A percentile compares a stretch with the other conserved stretches of the same genome.
phyloP scores from a whole-genome alignment of 2,888 invertebrate species.

The Lepidonotus clava region DNA sequence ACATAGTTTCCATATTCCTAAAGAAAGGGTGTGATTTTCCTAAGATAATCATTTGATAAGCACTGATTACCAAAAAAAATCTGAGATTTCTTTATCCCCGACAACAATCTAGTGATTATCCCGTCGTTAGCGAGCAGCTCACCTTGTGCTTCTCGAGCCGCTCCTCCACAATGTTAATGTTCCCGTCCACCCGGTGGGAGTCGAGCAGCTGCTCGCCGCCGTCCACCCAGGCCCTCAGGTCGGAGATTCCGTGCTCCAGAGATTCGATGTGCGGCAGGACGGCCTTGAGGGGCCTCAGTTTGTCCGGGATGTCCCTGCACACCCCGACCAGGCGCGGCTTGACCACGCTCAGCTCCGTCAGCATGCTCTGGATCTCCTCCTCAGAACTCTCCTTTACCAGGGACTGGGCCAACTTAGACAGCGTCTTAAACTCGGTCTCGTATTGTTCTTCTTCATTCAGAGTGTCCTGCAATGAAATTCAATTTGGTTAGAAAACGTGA shows the following conservation, averaged over 20 bases:
- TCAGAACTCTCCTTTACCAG: constrained; percentile 93
- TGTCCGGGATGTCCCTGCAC: constrained; percentile 87
- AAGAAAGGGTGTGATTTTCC: too few relatives aligned
- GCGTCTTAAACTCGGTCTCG: constrained; percentile 93
- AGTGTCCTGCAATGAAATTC: constrained; percentile 86
- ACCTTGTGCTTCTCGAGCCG: constrained; percentile 90
- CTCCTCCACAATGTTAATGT: constrained; percentile 87
- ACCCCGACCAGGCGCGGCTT: constrained; percentile 76
- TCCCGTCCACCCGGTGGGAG: constrained; percentile 84
- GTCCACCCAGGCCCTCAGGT: constrained; percentile 92
- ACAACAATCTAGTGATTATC: too few relatives aligned
- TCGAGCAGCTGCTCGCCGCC: constrained; percentile 89
- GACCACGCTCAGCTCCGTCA: constrained; percentile 85
- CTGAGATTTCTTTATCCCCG: too few relatives aligned
- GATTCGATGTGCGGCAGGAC: constrained; percentile 89
- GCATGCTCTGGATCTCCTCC: constrained; percentile 94
- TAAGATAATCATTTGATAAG: too few relatives aligned
- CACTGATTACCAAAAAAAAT: too few relatives aligned
- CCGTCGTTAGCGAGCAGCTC: constrained; percentile 30
- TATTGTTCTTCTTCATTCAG: constrained; percentile 91
- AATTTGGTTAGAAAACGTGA: too few relatives aligned
- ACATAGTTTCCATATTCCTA: too few relatives aligned
- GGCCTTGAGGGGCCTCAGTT: constrained; percentile 84
- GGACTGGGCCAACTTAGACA: constrained; percentile 94
- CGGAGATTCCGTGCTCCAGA: constrained; percentile 91